These are phyloP conservation scores for Phocoena phocoena DNA, from an alignment of 2,113 vertebrate species.

Conservation along the genomic window DNA sequence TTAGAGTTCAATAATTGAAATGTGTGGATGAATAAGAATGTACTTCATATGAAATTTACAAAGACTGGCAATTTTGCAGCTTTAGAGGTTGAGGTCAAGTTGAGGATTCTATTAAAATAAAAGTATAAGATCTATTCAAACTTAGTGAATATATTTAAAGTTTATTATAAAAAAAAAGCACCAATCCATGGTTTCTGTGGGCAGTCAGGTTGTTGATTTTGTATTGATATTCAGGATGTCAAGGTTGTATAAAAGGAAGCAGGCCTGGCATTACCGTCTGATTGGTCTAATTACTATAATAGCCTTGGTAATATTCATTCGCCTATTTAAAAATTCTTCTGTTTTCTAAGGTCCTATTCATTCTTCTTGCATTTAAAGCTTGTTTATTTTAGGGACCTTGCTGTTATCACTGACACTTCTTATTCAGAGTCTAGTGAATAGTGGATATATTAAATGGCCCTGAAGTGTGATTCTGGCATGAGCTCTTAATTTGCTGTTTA, in stretches of 20 bases:
- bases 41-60: neutral
- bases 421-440: neutral
- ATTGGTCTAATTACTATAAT: neutral
- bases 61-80: neutral
- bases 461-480: neutral
- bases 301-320: neutral
- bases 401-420: neutral
- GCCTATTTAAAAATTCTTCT: neutral
- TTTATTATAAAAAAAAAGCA: neutral
- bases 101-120: neutral
- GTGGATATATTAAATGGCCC: neutral
- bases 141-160: neutral
- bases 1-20: neutral
- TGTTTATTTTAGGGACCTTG: neutral
- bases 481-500: neutral
- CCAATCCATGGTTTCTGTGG: neutral
- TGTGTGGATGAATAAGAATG: neutral
- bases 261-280: neutral
- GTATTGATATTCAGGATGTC: neutral
- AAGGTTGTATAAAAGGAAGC: neutral
- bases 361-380: neutral
- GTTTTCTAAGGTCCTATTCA: neutral
- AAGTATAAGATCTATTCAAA: neutral
- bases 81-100: neutral
- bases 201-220: neutral